Percentiles rank a stretch among this genome's conserved stretches.
Conservation (phyloP, 2,113 vertebrate species). For the Eptesicus fuscus region DNA sequence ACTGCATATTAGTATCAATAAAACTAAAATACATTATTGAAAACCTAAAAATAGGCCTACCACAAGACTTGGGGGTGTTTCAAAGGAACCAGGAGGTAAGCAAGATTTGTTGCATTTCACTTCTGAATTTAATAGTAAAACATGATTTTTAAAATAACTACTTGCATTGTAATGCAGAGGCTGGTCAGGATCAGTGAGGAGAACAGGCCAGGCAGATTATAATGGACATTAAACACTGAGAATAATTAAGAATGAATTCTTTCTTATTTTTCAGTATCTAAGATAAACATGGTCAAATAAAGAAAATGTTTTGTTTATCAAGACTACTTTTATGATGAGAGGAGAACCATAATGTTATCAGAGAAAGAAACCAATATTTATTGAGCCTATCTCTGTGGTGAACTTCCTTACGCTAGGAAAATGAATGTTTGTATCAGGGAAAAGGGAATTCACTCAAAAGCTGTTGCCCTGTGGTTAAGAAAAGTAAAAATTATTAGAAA, state of each 20-base stretch:
- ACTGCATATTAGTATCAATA: conserved; percentile 52
- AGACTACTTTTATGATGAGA: conserved; percentile 1
- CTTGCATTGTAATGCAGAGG: background rate
- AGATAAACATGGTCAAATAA: background rate
- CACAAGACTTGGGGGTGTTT: background rate
- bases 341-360: background rate
- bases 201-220: background rate
- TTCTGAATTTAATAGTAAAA: conserved; percentile 47
- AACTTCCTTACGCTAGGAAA: background rate
- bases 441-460: background rate
- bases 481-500: conserved; percentile 35
- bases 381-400: background rate
- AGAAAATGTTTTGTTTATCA: background rate
- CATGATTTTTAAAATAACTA: background rate
- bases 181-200: background rate
- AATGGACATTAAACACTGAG: background rate
- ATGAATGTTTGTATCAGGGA: background rate
- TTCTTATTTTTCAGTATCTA: background rate
- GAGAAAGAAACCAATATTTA: conserved; percentile 10
- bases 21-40: conserved; percentile 26
- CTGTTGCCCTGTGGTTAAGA: background rate
- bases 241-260: background rate
- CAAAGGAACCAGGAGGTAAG: background rate
- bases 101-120: background rate
- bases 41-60: conserved; percentile 34